phyloP scores from a whole-genome alignment of 2,888 invertebrate genomes.

The Cerastis leucographa region DNA sequence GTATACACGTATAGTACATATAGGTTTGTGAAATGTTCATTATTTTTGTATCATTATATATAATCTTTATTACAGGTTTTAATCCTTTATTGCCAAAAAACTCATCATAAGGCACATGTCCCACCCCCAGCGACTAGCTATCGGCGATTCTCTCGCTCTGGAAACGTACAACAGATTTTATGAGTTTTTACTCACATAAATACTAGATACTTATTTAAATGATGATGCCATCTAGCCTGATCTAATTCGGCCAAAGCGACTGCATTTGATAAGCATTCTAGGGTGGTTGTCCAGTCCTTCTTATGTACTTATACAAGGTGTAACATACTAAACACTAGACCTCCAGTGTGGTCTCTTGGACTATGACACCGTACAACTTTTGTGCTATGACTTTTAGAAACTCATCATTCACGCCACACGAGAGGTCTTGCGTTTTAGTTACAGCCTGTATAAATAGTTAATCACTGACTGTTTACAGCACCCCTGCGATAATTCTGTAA shows the following conservation, averaged over 20 bases:
- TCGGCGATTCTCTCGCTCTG: neutral
- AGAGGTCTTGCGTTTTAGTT: no score
- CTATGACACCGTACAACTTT: no score
- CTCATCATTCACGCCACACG: no score
- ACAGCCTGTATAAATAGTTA: no score
- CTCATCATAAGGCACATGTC: neutral
- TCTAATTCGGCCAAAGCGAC: neutral
- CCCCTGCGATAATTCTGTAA: neutral
- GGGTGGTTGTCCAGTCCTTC: neutral
- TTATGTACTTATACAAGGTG: neutral
- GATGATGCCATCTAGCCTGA: neutral
- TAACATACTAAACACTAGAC: no score
- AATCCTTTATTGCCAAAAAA: constrained; percentile 36
- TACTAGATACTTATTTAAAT: neutral
- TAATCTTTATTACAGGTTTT: constrained; percentile 35
- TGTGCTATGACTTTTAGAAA: no score
- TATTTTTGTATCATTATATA: no score
- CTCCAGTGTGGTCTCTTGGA: no score
- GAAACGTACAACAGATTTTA: neutral
- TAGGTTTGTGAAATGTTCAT: no score
- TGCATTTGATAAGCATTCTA: neutral
- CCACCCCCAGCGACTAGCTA: neutral
- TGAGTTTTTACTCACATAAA: no score
- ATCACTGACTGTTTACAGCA: no score
- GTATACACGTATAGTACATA: no score